Evolutionary conservation across 2,113 vertebrate species (phyloP), one percentile per base, ranked within the genome.

Genomic region (Mirounga angustirostris): DNA sequence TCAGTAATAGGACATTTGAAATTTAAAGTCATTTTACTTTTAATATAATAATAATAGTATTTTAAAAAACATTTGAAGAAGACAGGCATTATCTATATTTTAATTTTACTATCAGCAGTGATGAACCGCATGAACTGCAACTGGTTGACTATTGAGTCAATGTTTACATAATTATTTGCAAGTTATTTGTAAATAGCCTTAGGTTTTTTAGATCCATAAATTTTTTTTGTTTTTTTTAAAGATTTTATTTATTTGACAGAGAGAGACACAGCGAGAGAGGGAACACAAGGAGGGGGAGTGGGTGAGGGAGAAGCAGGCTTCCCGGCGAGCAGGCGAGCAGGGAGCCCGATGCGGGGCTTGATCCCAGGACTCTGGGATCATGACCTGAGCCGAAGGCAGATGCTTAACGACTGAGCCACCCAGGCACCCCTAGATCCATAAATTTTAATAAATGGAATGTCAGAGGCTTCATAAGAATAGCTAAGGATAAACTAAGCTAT

Each of bases 131-230:
- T 61, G 76, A 85, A 82, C 15, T 78, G 9, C 10, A 83, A 59
- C 89, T 91, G 69, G 7, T 58, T 86, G 56, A 90, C 56, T 94
- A 65, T 65, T 74, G 36, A 93, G 16, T 93, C 24, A 83, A 30
- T 86, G 43, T 96, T 89, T 89, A 87, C 63, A 69, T 95, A 86
- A 78, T 93, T 95, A 96, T 95, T 98, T 91, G 4, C 59, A 96
- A 94, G n/a, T 83, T 97, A 95, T 93, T 96, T 92, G 3, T 94
- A 89, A 98, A 90, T 74, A 28, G 24, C 26, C 36, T 90, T 96
- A 80, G 56, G 22, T 11, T 43, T 96, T 94, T 93, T 52, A 73
- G 54, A 85, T 65, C 65, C 59, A 95, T 93, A 88, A 54, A 91
- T 95, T 94, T 95, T 65, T 40, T 40, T 40, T 36, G 36, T 36